These are phyloP conservation scores for Clunio marinus DNA, from an alignment of 2,888 invertebrate species.

Conservation along the genomic window DNA sequence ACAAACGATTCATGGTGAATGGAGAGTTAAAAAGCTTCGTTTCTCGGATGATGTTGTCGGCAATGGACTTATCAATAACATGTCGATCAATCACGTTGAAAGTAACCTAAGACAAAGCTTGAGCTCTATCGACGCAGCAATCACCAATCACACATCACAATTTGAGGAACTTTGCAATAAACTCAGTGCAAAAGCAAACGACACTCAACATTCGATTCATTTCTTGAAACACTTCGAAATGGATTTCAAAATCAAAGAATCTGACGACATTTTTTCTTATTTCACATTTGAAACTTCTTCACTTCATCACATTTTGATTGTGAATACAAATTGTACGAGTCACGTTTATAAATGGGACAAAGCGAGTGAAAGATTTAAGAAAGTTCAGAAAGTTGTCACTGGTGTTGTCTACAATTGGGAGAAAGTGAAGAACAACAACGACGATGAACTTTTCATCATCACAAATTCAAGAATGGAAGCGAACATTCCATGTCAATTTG, in stretches of 20 bases:
- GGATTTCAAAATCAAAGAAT: conserved; percentile 42
- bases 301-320: conserved; percentile 43
- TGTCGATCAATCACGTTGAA: conserved; percentile 46
- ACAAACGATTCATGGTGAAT: conserved; percentile 53
- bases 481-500: conserved; percentile 42
- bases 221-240: conserved; percentile 54
- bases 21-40: conserved; percentile 51
- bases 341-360: conserved; percentile 51
- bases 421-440: conserved; percentile 44
- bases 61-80: conserved; percentile 46
- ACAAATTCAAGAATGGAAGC: conserved; percentile 44
- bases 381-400: conserved; percentile 47
- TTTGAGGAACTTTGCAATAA: conserved; percentile 46
- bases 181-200: conserved; percentile 11
- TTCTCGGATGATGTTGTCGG: conserved; percentile 48
- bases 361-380: conserved; percentile 43
- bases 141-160: conserved; percentile 41
- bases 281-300: conserved; percentile 41
- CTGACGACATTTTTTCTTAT: conserved; percentile 26
- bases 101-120: conserved; percentile 44
- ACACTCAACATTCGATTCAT: conserved; percentile 44
- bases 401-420: conserved; percentile 53
- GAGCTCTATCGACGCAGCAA: conserved; percentile 40
- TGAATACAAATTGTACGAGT: conserved; percentile 51
- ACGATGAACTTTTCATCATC: conserved; percentile 47